Percentiles rank a stretch among this genome's conserved stretches.
These are phyloP conservation scores for Trogon melanurus DNA, from an alignment of 2,113 vertebrate species.

Conservation along the genomic window DNA sequence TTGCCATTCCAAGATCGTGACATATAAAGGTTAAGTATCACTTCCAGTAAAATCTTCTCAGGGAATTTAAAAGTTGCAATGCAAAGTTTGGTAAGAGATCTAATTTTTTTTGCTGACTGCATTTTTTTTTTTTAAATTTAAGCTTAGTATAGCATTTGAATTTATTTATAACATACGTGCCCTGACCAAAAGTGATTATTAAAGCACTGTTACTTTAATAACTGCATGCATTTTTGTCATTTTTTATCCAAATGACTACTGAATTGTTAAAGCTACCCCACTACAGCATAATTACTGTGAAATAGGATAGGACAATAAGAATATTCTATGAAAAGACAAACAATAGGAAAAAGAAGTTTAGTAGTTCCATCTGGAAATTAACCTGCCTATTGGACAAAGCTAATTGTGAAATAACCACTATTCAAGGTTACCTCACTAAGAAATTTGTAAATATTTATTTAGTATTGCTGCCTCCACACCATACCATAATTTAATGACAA, in stretches of 20 bases:
- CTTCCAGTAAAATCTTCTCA: constrained; percentile 72
- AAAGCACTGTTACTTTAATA: constrained; percentile 11
- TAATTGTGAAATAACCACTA: neutral
- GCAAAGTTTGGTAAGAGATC: neutral
- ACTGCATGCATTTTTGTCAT: neutral
- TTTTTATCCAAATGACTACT: neutral
- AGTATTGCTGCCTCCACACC: neutral
- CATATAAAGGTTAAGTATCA: constrained; percentile 67
- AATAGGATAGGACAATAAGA: neutral
- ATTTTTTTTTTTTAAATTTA: constrained; percentile 33
- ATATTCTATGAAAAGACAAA: neutral
- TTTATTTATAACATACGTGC: neutral
- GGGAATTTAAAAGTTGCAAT: constrained; percentile 51
- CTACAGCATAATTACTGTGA: neutral
- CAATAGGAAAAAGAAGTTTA: neutral
- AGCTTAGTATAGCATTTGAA: constrained; percentile 19
- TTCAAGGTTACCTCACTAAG: neutral
- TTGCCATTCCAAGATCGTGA: constrained; percentile 45
- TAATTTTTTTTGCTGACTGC: constrained; percentile 58
- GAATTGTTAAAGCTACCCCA: neutral
- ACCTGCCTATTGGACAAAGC: neutral
- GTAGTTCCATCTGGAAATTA: neutral
- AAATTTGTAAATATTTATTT: neutral
- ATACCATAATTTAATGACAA: neutral
- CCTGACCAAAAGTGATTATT: neutral